Base-by-base conservation (phyloP, 2,888 invertebrate species). In the Phragmatobia fuliginosa region DNA sequence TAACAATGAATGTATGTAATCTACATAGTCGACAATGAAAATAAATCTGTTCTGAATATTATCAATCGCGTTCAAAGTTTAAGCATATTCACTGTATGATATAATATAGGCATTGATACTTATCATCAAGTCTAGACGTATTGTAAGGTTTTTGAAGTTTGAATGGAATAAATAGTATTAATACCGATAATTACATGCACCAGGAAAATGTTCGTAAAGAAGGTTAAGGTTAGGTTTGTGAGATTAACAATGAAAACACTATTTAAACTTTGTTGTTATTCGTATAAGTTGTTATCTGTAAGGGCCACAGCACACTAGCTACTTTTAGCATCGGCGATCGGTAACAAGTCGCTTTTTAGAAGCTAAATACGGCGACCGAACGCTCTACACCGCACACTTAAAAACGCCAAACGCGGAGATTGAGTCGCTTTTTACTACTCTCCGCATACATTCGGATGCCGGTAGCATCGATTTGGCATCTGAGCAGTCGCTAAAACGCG, bases 41-140 rank as follows among this genome's bases (percentile, higher is more conserved):
- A 62, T 25, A 41, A 62, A 62, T 28, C 8, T 38, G 16, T 36
- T 38, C 18, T 18, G 16, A 61, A 61, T 36, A 60, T 32, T 60
- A 1, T 33, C 21, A 60, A 60, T 60, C 32, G 32, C 14, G 11
- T n/a, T 25, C 25, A 36, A 36, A 36, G n/a, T 14, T 25, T 11
- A 2, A 33, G 3, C 31, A 32, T 33, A n/a, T 59, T 59, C 32
- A 21, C 11, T 36, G 33, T 21, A 32, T 61, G 25, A 7, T 16
- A 36, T 25, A 11, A 16, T 7, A 36, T 18, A 38, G 28, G 18
- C 52, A 41, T n/a, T n/a, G n/a, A n/a, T 31, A 25, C 28, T 18
- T 41, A 62, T 62, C 62, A 18, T 28, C 25, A 28, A 14, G 61
- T 62, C 62, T 62, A 28, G 38, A 62, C 38, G 28, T 41, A 62